Evolutionary conservation across 1,140 invertebrate species (phyloP).

Genomic region (Aleiodes sp.): DNA sequence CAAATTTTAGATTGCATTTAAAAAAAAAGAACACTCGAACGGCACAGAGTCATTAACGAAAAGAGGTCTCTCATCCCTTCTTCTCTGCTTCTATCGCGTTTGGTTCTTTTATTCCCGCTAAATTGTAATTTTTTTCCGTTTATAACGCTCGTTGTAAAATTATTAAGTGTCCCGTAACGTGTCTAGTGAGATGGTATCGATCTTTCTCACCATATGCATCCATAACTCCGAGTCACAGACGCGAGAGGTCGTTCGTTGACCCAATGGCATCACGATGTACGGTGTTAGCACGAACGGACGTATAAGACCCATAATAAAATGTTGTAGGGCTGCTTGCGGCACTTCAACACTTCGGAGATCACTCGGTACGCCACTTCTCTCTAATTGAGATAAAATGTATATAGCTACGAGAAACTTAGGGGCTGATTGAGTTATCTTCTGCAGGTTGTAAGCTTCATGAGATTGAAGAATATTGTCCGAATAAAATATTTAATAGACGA

Average conservation of each 20-base stretch:
- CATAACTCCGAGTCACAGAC: neutral
- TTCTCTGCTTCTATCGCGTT: too few relatives aligned
- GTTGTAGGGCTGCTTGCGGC: constrained; percentile 1
- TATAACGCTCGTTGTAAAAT: neutral
- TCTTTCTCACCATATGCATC: neutral
- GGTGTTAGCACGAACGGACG: constrained; percentile 5
- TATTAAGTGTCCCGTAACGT: constrained; percentile 1
- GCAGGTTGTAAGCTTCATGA: neutral
- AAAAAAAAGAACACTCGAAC: too few relatives aligned
- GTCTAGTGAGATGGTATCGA: constrained; percentile 13
- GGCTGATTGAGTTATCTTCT: neutral
- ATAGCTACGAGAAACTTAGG: too few relatives aligned
- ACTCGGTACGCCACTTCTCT: neutral
- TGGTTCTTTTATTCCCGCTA: neutral
- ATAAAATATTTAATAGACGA: too few relatives aligned
- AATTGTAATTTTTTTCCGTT: neutral
- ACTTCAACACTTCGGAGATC: neutral
- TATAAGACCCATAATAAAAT: neutral
- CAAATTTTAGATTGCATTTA: too few relatives aligned
- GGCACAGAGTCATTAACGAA: too few relatives aligned
- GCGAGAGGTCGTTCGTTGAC: constrained; percentile 36
- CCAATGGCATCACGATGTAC: constrained; percentile 17
- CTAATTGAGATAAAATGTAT: constrained; percentile 19
- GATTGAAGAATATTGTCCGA: too few relatives aligned
- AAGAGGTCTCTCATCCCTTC: too few relatives aligned